Percentiles rank a stretch among this genome's conserved stretches.
These are phyloP conservation scores for Drosophila cyrtoloma DNA, from an alignment of 2,888 invertebrate genomes.

Conservation along the genomic window DNA sequence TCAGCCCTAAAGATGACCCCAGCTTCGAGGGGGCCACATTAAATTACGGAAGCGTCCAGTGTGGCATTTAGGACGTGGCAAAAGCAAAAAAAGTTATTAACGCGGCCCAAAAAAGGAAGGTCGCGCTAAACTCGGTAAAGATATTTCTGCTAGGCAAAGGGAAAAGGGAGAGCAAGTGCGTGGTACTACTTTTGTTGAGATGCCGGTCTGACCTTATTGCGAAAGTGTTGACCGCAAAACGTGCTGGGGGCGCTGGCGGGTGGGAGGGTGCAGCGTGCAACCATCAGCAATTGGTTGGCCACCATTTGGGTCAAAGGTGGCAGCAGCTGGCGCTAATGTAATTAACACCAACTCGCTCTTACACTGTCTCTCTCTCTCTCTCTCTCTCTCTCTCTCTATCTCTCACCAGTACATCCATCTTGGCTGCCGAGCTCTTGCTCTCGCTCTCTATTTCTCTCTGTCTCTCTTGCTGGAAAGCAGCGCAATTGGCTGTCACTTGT, in stretches of 20 bases:
- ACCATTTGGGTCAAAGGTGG: conserved; percentile 68
- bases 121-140: conserved; percentile 31
- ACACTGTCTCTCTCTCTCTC: conserved; percentile 11
- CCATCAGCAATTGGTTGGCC: conserved; percentile 4
- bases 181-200: conserved; percentile 38
- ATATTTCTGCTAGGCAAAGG: conserved; percentile 31
- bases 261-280: conserved; percentile 2
- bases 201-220: conserved; percentile 63
- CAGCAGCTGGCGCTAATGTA: conserved; percentile 61
- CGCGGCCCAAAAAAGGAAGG: conserved; percentile 39
- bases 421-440: conserved; percentile 4
- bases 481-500: conserved; percentile 70
- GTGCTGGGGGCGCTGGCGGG: conserved; percentile 19
- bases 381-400: conserved; percentile 11
- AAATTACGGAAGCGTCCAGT: conserved; percentile 53
- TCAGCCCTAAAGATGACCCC: conserved; percentile 44
- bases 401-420: not conserved
- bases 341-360: conserved; percentile 58
- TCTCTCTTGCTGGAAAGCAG: conserved; percentile 47
- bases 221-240: conserved; percentile 75
- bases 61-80: conserved; percentile 26
- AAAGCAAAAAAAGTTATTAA: conserved; percentile 66
- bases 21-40: conserved; percentile 42
- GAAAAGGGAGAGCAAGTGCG: conserved; percentile 4
- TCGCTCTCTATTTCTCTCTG: conserved; percentile 33